Base-by-base conservation (phyloP, 2,888 invertebrate genomes). In the Ectropis crepuscularia region DNA sequence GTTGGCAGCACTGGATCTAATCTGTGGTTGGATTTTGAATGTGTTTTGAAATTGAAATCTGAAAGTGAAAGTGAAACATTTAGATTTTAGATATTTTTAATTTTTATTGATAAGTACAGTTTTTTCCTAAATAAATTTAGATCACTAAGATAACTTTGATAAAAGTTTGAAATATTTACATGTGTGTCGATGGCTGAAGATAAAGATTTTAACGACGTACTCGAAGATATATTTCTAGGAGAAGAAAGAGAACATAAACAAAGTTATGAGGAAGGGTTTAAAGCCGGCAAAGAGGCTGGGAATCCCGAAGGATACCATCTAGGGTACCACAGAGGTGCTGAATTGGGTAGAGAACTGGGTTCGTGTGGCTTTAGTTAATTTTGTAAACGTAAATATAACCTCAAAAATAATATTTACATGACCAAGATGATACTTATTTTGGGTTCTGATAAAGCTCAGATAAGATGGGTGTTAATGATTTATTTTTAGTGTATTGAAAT, bases 271-370 rank as follows among this genome's bases (percentile, higher is more conserved):
- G 95, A 96, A 86, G 97, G 97, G 6, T 95, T 92, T 68, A 79
- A 88, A 63, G 93, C 93, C 72, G 97, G 96, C 0, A 84, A 84
- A 54, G 83, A 86, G 41, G 93, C 95, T 74, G 96, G 95, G 5
- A 95, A 94, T 74, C 79, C 94, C 12, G 95, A 96, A 79, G 96
- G 95, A 2, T 96, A 94, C 80, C 96, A 96, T 81, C 87, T 96
- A 66, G 97, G 97, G 2, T 96, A 96, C 81, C 96, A 96, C 68
- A 94, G 95, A 83, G 97, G 96, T 8, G 94, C 95, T 57, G 95
- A 96, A 80, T 79, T 97, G 12, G 97, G 97, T 5, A 94, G 95
- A 50, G 96, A 97, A 87, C 86, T 98, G 51, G 91, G 90, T 89
- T 82, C 74, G 49, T 9, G 47, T n/a, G 28, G 10, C 9, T 39